Base-by-base conservation (phyloP, 2,113 vertebrate genomes). In the Tangachromis dhanisi region DNA sequence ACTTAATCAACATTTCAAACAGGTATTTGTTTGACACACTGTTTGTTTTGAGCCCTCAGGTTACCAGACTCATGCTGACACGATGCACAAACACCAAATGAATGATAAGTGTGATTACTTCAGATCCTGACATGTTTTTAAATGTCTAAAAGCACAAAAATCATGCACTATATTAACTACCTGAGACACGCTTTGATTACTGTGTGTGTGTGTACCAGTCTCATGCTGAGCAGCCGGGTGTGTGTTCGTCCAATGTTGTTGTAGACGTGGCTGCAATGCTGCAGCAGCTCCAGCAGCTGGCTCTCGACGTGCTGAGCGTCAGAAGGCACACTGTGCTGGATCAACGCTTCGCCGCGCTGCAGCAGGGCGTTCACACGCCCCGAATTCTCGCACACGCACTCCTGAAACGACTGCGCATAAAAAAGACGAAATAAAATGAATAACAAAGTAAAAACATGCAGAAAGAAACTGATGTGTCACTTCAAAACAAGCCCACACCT, bases 211-310 rank as follows among this genome's bases (percentile, higher is more conserved):
- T 38, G 3, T 93, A 98, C 97, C 97, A 97, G 94, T 90, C 96
- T 96, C 94, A 96, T 97, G 96, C 97, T 97, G 91, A 97, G 97
- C 71, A 98, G 95, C 1, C 97, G 95, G 5, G 96, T 96, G 86
- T 97, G 97, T 3, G 97, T 95, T 3, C 82, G 91, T 68, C 93
- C 96, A 21, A 97, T 96, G 49, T 95, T 92, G 80, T 81, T 83
- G 89, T 97, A 96, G 24, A 97, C 95, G 4, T 91, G 93, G 45
- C 95, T 92, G 92, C 96, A 97, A 90, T 94, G 93, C 2, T 93
- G 73, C 79, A 97, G 93, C 31, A 97, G 94, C 78, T 97, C 96
- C 91, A 94, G 95, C 87, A 98, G 93, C 31, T 92, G 91, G 80
- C 85, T 87, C 90, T 98, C 97, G 4, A 98, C 76, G 1, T 83